Evolutionary conservation across 2,113 vertebrate species (phyloP), one percentile per base, ranked within the genome.

Genomic region (Lethenteron camtschaticum): DNA sequence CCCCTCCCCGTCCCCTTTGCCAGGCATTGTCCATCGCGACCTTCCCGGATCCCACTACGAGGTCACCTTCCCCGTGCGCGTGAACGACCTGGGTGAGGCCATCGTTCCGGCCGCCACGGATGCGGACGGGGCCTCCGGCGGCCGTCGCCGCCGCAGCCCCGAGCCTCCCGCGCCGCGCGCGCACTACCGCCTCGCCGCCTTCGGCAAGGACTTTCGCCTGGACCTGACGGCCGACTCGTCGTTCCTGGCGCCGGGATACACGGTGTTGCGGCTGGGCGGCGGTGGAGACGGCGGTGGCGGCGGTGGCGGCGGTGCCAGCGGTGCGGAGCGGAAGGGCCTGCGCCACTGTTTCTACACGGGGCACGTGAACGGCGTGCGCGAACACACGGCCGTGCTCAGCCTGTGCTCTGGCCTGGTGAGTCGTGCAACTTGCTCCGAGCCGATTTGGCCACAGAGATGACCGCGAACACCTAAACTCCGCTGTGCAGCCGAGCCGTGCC

Each of bases 351-450:
- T 96, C 77, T 95, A 89, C 77, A 83, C 83, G 7, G 92, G 92
- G 74, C 88, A 86, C 71, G 91, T 97, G 76, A 90, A 97, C 58
- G 79, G 81, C 2, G 77, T 73, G 70, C 77, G 77, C 71, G 76
- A 76, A 2, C 79, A 84, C 75, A 75, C 78, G 2, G 91, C 90
- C 0, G 83, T 90, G 74, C 83, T 96, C 81, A 97, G 90, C 75
- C 77, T 97, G 71, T 97, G 92, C 68, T 85, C 89, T 59, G 92
- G 92, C 73, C 82, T 97, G 77, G 92, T 97, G 82, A 95, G 91
- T 81, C 10, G 69, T 24, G 70, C 56, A 9, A 66, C 63, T 20
- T 9, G n/a, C 63, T 66, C 20, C 63, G 41, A 41, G 41, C 41
- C 41, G 41, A 41, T 41, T 41, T 41, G 41, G 41, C 41, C 41